phyloP scores from a whole-genome alignment of 2,113 vertebrate genomes.

The Podarcis muralis region DNA sequence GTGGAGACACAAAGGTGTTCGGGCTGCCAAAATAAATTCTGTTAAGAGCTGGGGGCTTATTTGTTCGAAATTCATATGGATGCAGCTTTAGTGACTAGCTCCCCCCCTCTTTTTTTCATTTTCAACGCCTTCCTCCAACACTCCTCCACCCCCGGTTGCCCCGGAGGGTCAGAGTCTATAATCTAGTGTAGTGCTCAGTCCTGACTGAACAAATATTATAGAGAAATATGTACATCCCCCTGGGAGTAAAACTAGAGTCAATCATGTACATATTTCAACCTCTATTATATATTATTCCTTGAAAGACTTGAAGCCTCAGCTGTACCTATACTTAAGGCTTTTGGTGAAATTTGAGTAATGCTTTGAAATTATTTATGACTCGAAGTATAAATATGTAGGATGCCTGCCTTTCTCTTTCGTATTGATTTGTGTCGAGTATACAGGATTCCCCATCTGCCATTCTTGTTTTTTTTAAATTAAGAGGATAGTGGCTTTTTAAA shows the following conservation, averaged over 20 bases:
- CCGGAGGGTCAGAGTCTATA: constrained; percentile 63
- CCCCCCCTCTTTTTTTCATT: constrained; percentile 59
- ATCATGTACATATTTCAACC: constrained; percentile 65
- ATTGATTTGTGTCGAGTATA: constrained; percentile 38
- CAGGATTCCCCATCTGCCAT: constrained; percentile 18
- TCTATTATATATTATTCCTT: constrained; percentile 46
- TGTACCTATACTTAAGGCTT: constrained; percentile 50
- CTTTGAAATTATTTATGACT: constrained; percentile 52
- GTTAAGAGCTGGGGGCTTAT: constrained; percentile 74
- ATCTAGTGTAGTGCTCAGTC: constrained; percentile 62
- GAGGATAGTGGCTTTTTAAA: neutral
- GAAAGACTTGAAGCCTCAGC: constrained; percentile 41
- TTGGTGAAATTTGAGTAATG: constrained; percentile 41
- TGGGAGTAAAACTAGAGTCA: constrained; percentile 65
- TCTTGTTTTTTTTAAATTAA: constrained; percentile 21
- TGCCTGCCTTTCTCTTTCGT: constrained; percentile 43
- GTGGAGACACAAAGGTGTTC: constrained; percentile 75
- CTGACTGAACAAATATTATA: constrained; percentile 74
- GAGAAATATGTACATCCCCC: constrained; percentile 71
- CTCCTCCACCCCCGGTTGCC: neutral
- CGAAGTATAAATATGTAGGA: constrained; percentile 51
- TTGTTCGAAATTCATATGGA: constrained; percentile 75
- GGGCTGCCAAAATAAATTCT: constrained; percentile 78
- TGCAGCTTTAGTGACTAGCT: constrained; percentile 70
- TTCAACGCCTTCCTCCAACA: neutral